Base-by-base conservation (phyloP, 2,888 invertebrate genomes). In the Drosophila neutralis region DNA sequence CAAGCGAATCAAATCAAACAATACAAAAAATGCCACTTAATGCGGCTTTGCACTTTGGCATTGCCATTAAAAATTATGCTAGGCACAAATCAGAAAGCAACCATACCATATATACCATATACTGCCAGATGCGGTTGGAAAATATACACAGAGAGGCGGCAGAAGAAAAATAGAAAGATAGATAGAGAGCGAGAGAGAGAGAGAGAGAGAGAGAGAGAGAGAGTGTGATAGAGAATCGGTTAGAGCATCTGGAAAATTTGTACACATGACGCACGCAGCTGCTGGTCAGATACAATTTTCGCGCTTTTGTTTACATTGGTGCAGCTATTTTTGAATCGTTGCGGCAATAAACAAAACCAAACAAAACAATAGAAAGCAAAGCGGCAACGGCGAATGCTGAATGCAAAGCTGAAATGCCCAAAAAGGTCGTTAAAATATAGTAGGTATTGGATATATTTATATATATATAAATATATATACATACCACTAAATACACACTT, bases 281-380 rank as follows among this genome's bases (percentile, higher is more conserved):
- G 36, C 69, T 79, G 81, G 83, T 76, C 80, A 70, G 76, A 81
- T 67, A 63, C 58, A 69, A 69, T 76, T 80, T 72, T 56, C 38
- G 83, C 83, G 83, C 87, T 86, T 83, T 88, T 88, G 87, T 88
- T 88, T 88, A 88, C 87, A 89, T 88, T 88, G 77, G 80, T 80
- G 81, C 76, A 80, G 87, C 89, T 88, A 88, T 88, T 88, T 88
- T 87, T 82, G 87, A 89, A 89, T 83, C 79, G 68, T 67, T 73
- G 74, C 58, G 65, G 76, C 82, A 83, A 82, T 82, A 82, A 82
- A 82, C 89, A 88, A 87, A 87, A 74, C 79, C 85, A 87, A 87
- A 73, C 80, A 84, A 88, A 82, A 85, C 68, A 74, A 79, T 72
- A 59, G 69, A 64, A 60, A 38, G 57, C 62, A 48, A 56, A 69